A percentile compares a stretch with the other conserved stretches of the same genome.
These are phyloP conservation scores for Halcyon senegalensis DNA, from an alignment of 2,113 vertebrate species.

Conservation along the genomic window DNA sequence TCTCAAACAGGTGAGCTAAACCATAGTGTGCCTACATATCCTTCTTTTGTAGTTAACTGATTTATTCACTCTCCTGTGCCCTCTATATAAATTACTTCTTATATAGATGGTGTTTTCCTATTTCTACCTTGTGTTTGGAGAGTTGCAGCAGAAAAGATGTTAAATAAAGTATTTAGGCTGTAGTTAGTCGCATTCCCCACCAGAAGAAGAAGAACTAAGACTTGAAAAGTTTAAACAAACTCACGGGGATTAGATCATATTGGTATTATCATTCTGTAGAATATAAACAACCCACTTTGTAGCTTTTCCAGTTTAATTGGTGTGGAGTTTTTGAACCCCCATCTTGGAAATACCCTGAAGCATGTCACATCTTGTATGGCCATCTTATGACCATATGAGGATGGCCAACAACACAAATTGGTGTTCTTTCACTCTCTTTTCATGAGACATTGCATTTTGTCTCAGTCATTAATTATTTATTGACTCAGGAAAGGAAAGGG, in stretches of 20 bases:
- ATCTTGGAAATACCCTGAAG: background rate
- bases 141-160: background rate
- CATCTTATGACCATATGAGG: too few species aligned
- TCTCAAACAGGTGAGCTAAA: background rate
- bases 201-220: background rate
- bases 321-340: background rate
- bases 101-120: background rate
- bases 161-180: background rate
- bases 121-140: background rate
- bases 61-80: background rate
- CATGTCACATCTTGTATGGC: background rate
- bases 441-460: background rate
- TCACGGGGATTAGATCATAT: background rate
- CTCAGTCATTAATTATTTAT: background rate
- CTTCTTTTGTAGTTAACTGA: background rate
- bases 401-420: too few species aligned
- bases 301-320: background rate
- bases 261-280: background rate
- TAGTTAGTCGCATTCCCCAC: background rate
- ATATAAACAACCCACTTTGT: background rate
- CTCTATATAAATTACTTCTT: background rate
- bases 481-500: background rate
- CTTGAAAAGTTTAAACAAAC: background rate
- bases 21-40: fast-evolving
- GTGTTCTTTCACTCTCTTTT: background rate